Base-by-base conservation (phyloP, 2,797 vertebrate species). In the Sternarchorhynchus goeldii region DNA sequence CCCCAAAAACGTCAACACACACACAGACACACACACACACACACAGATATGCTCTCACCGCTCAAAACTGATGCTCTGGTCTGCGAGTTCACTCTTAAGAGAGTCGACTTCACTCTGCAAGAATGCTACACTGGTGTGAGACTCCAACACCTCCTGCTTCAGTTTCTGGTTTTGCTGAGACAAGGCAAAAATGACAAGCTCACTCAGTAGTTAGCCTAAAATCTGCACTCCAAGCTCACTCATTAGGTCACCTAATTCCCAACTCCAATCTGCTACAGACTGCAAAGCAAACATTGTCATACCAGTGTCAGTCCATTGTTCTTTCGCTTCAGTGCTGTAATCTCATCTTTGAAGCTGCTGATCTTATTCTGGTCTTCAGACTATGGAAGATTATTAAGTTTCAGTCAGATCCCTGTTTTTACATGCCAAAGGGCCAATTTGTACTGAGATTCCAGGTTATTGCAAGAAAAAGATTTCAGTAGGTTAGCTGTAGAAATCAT, bases 31-130 rank as follows among this genome's bases (percentile, higher is more conserved):
- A 55, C 39, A 67, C 7, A 60, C 16, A 63, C 17, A 59, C 55
- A 67, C 34, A 65, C 2, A 67, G 2, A 56, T 7, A 25, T 31
- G 8, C 3, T 53, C 87, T 90, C 86, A 99, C 96, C 93, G 91
- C 88, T 98, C 96, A 62, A 85, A 92, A 91, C 90, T 96, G 78
- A 99, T 93, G 91, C 92, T 97, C 76, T 96, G 97, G 90, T 98
- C 95, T 0, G 95, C 95, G 77, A 96, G 92, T 84, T 99, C 97
- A 32, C 93, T 98, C 93, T 98, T 98, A 85, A 99, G 90, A 16
- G 94, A 88, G 90, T 98, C 97, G 88, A 98, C 91, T 82, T 99
- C 97, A 84, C 95, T 99, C 81, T 95, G 96, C 62, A 99, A 90
- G 87, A 95, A 96, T 32, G 96, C 95, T 36, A 98, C 93, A 84